Percentiles rank a stretch among this genome's conserved stretches.
These are phyloP conservation scores for Caretta caretta DNA, from an alignment of 2,113 vertebrate genomes.

Conservation along the genomic window DNA sequence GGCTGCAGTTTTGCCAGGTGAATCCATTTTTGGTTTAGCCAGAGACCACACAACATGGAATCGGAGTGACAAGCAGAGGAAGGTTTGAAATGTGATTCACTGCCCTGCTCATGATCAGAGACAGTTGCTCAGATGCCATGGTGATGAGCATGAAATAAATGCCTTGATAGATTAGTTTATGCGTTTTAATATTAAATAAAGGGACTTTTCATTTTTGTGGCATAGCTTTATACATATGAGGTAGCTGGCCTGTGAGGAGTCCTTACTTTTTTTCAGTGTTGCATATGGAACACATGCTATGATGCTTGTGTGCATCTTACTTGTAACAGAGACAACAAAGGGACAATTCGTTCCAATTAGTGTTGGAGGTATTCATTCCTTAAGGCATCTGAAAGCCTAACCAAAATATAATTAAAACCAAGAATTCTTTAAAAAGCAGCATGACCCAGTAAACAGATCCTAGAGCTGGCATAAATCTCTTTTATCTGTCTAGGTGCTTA, in stretches of 20 bases:
- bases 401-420: constrained; percentile 28
- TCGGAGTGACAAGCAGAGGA: constrained; percentile 1
- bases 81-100: constrained; percentile 32
- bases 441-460: neutral
- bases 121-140: neutral
- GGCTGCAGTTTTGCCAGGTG: constrained; percentile 1
- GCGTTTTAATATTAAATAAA: constrained; percentile 57
- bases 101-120: neutral
- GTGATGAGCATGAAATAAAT: constrained; percentile 37
- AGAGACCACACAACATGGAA: neutral
- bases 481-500: neutral
- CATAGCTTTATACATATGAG: neutral
- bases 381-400: neutral
- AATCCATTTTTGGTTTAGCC: neutral
- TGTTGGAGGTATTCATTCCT: constrained; percentile 18
- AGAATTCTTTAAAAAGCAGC: neutral
- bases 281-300: neutral
- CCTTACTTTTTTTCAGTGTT: neutral
- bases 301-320: neutral
- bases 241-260: neutral
- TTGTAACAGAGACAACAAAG: neutral
- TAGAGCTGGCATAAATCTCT: neutral
- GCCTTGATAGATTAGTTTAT: neutral
- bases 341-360: constrained; percentile 21
- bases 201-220: neutral